Percentiles rank a stretch among this genome's conserved stretches.
phyloP scores from a whole-genome alignment of 2,797 vertebrate genomes.

The Thalassophryne amazonica region DNA sequence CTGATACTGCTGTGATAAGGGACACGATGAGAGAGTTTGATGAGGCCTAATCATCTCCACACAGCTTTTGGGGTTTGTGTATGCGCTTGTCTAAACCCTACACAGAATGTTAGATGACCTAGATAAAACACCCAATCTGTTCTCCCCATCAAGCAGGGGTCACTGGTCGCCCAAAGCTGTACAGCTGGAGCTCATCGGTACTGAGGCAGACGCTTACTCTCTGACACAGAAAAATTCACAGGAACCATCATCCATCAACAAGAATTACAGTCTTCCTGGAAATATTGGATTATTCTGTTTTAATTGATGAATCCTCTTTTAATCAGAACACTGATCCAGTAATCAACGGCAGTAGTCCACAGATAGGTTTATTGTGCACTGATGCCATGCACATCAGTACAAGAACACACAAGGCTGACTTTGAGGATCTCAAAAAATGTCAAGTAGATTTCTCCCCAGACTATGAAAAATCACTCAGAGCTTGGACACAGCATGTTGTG shows the following conservation, averaged over 20 bases:
- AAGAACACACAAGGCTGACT: too few species aligned
- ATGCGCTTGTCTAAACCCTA: neutral
- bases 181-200: constrained; percentile 19
- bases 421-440: too few species aligned
- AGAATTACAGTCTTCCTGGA: neutral
- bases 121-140: constrained; percentile 48
- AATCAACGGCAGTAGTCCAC: too few species aligned
- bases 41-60: constrained; percentile 25
- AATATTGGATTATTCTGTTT: neutral
- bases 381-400: too few species aligned
- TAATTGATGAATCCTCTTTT: neutral
- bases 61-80: constrained; percentile 8
- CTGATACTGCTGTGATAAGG: constrained; percentile 9
- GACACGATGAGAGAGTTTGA: constrained; percentile 23
- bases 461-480: too few species aligned
- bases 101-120: constrained; percentile 45
- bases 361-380: too few species aligned
- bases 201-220: constrained; percentile 7
- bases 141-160: constrained; percentile 11
- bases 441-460: too few species aligned
- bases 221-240: constrained; percentile 23
- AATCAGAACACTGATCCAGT: neutral
- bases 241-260: constrained; percentile 3
- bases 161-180: constrained; percentile 9
- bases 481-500: too few species aligned